These are phyloP conservation scores for Pogona vitticeps DNA, from an alignment of 2,113 vertebrate genomes.

Conservation along the genomic window DNA sequence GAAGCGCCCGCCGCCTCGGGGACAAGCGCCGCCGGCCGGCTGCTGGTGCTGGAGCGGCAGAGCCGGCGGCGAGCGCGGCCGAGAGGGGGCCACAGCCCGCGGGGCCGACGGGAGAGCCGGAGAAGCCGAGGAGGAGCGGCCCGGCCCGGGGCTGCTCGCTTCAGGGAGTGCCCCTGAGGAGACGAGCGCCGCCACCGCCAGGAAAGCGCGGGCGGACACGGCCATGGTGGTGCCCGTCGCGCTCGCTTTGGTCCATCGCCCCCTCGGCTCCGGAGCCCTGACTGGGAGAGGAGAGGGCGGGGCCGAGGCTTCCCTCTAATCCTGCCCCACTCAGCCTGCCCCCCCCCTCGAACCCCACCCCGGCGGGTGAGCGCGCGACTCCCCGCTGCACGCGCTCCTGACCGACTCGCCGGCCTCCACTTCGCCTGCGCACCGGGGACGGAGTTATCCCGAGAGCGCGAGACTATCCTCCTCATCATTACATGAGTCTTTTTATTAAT, in stretches of 20 bases:
- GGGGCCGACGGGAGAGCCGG: slow-evolving; percentile 10
- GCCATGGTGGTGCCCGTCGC: slow-evolving; percentile 73
- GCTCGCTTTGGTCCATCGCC: slow-evolving; percentile 67
- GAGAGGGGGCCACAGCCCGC: not conserved
- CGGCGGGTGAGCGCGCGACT: not conserved
- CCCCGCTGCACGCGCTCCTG: not conserved
- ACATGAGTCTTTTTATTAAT: too few species aligned
- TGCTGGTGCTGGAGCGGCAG: slow-evolving; percentile 49
- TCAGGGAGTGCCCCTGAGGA: slow-evolving; percentile 14
- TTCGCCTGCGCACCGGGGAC: accelerated
- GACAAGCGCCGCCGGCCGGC: slow-evolving; percentile 65
- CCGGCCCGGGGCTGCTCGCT: not conserved
- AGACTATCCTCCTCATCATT: too few species aligned
- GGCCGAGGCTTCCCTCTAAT: slow-evolving; percentile 60
- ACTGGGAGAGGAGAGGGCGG: slow-evolving; percentile 64
- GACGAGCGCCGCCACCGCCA: slow-evolving; percentile 53
- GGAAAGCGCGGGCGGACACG: slow-evolving; percentile 43
- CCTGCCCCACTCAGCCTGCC: slow-evolving; percentile 17
- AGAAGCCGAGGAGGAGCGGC: not conserved
- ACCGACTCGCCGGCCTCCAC: not conserved
- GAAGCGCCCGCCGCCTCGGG: slow-evolving; percentile 75
- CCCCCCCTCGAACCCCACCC: too few species aligned
- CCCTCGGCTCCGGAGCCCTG: slow-evolving; percentile 35
- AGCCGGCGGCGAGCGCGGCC: not conserved
- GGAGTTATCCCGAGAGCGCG: too few species aligned